Percentiles rank a stretch among this genome's conserved stretches.
Conservation (phyloP, 2,888 invertebrate genomes). For the Xiphydria camelus region DNA sequence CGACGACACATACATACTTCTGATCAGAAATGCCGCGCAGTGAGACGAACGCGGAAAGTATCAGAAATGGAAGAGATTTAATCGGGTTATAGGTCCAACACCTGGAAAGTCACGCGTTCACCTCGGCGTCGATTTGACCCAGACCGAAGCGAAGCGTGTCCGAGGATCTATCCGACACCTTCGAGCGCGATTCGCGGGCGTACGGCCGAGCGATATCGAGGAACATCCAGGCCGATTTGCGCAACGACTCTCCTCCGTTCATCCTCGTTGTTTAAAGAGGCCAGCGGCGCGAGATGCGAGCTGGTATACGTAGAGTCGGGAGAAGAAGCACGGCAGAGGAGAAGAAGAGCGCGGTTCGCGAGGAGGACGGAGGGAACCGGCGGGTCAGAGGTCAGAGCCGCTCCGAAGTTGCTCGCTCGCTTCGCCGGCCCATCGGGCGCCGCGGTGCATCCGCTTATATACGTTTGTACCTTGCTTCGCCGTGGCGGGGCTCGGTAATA, state of each 20-base stretch:
- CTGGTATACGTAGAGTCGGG: too few species aligned
- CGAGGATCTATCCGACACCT: conserved; percentile 1
- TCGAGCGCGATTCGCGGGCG: not conserved
- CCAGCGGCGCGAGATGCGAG: conserved; percentile 43
- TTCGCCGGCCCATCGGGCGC: conserved; percentile 42
- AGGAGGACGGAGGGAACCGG: conserved; percentile 42
- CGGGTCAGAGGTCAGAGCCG: conserved; percentile 49
- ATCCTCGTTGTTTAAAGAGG: conserved; percentile 44
- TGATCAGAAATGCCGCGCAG: too few species aligned
- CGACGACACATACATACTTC: too few species aligned
- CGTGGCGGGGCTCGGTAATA: not conserved
- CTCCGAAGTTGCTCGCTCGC: conserved; percentile 47
- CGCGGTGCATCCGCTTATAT: conserved; percentile 23
- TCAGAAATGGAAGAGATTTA: too few species aligned
- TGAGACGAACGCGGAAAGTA: too few species aligned
- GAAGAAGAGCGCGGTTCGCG: conserved; percentile 29
- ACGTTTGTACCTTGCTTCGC: conserved; percentile 14
- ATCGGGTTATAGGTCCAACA: too few species aligned
- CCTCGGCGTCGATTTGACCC: conserved; percentile 3
- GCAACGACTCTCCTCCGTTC: conserved; percentile 12
- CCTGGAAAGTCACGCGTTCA: conserved; percentile 1
- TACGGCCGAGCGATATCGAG: too few species aligned
- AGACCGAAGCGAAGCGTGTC: not conserved
- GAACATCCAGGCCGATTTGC: too few species aligned
- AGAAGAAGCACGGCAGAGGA: conserved; percentile 30